Evolutionary conservation across 2,888 invertebrate genomes (phyloP).

Genomic region (Andrena trimmerana): DNA sequence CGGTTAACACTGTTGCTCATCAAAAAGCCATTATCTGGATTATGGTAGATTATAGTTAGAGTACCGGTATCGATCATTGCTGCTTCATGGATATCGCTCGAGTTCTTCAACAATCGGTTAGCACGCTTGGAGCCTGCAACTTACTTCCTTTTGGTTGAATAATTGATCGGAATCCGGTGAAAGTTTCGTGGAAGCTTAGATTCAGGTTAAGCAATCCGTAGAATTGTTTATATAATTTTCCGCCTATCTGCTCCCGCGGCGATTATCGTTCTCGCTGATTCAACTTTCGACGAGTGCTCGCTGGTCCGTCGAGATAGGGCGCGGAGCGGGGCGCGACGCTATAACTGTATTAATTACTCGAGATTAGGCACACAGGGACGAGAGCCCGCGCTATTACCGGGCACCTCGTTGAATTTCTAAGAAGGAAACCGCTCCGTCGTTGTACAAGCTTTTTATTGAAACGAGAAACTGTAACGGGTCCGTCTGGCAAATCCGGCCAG

Average conservation of each 20-base stretch:
- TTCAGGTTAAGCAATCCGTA: conserved; percentile 27
- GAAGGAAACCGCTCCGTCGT: conserved; percentile 48
- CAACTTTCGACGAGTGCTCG: conserved; percentile 36
- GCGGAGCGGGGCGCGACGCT: conserved; percentile 45
- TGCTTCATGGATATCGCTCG: not conserved
- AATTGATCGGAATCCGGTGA: not conserved
- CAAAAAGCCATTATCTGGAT: conserved; percentile 3
- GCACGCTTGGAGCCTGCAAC: not conserved
- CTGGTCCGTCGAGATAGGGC: conserved; percentile 33
- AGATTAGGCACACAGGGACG: conserved; percentile 52
- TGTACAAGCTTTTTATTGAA: conserved; percentile 35
- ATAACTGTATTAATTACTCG: conserved; percentile 55
- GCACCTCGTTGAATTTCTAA: conserved; percentile 34
- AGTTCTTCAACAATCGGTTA: not conserved
- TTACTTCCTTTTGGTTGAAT: not conserved
- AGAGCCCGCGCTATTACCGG: conserved; percentile 21
- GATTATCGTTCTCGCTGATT: conserved; percentile 37
- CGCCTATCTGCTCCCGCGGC: conserved; percentile 5
- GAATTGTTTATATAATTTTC: conserved; percentile 26
- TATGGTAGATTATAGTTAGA: conserved; percentile 5
- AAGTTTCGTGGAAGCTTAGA: conserved; percentile 13
- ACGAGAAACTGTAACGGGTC: conserved; percentile 44
- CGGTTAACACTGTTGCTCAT: conserved; percentile 1
- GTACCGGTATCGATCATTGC: not conserved
- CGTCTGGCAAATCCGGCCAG: conserved; percentile 25